Percentiles rank a stretch among this genome's conserved stretches.
Conservation (phyloP, 2,113 vertebrate species). For the Rattus norvegicus region GRCr8 NC_086020.1:11615001-11615500, state of each 20-base stretch:
- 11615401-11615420: background rate
- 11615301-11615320: background rate
- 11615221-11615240: background rate
- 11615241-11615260: background rate
- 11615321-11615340: background rate
- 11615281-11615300: background rate
- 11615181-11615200: background rate
- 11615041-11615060: background rate
- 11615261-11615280: background rate
- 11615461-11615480: background rate
- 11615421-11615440: background rate
- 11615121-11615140: background rate
- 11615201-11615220: background rate
- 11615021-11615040: background rate
- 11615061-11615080: background rate
- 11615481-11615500: background rate
- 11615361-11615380: background rate
- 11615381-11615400: background rate
- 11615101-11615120: too few relatives aligned
- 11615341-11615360: background rate
- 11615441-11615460: background rate
- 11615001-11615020: background rate
- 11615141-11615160: background rate
- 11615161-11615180: background rate
- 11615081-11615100: background rate